Evolutionary conservation across 2,888 invertebrate genomes (phyloP), one percentile per base, ranked within the genome.

Genomic region (Melanchra persicariae): DNA sequence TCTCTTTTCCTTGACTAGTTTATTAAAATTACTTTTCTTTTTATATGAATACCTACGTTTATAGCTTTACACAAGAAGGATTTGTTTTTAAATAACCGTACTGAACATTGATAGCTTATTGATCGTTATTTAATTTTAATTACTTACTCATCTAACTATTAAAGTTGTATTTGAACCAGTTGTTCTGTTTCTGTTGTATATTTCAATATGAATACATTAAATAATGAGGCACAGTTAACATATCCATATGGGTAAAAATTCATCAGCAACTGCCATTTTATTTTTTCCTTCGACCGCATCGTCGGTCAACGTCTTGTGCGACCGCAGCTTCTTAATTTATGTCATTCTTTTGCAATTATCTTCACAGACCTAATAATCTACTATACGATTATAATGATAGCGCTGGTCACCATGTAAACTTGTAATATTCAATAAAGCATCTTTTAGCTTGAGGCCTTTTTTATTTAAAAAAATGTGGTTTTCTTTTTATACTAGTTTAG

Each of bases 271-370:
- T 1, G 1, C 15, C 62, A 58, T 57, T 67, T 24, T 10, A 6
- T 24, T 59, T 77, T 45, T 66, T 51, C 15, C 1, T 43, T 43
- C 7, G 45, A 68, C 74, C 74, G 74, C 85, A 89, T 87, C 87
- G 82, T 47, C 87, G 91, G 91, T 90, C 91, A 88, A 86, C 81
- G 90, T 83, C 87, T 91, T 24, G 62, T 68, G 58, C 22, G 60
- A 92, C 92, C 91, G 87, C 92, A 91, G 71, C 67, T 81, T 87
- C 76, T 69, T 69, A 60, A 79, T 79, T 70, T 55, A 57, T 84
- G 87, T 87, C 75, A 87, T 88, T 87, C 81, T 76, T 83, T 82
- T 10, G 49, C 19, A 34, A 45, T 86, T 82, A 87, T 86, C 82
- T 78, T 77, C 66, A 74, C 58, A 69, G 37, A 40, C 67, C 65